Conservation (phyloP, 2,113 vertebrate species). For the Motacilla alba region DNA sequence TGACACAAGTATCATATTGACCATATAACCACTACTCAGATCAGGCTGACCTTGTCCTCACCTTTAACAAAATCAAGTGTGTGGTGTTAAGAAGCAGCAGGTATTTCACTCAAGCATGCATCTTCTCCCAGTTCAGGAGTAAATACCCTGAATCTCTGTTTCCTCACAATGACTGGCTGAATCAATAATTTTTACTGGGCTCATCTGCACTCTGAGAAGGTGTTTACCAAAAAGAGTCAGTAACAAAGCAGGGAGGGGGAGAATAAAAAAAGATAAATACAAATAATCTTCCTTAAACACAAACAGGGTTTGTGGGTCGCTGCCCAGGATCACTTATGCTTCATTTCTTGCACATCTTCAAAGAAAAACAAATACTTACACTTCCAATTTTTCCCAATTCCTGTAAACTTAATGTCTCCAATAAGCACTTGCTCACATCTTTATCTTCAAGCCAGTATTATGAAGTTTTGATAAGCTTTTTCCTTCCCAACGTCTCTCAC, state of each 20-base stretch:
- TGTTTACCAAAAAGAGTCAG: neutral
- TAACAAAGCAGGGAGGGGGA: neutral
- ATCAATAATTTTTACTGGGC: neutral
- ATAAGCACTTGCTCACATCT: slow-evolving; percentile 33
- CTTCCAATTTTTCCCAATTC: neutral
- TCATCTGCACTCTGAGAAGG: neutral
- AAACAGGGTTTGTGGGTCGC: neutral
- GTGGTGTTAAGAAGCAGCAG: neutral
- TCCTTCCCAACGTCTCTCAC: neutral
- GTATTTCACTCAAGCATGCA: neutral
- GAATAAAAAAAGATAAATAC: neutral
- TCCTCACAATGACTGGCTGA: neutral
- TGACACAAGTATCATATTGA: neutral
- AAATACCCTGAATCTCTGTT: neutral
- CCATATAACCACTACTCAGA: neutral
- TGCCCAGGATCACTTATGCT: neutral
- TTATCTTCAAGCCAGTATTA: neutral
- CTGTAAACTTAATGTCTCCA: neutral
- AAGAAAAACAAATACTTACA: neutral
- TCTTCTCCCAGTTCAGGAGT: neutral
- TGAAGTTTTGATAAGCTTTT: slow-evolving; percentile 38
- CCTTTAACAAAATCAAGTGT: neutral
- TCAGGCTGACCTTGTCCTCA: neutral
- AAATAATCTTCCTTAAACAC: neutral
- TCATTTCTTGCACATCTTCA: slow-evolving; percentile 1